Conservation (phyloP, 2,888 invertebrate species). For the Chloromyia formosa region DNA sequence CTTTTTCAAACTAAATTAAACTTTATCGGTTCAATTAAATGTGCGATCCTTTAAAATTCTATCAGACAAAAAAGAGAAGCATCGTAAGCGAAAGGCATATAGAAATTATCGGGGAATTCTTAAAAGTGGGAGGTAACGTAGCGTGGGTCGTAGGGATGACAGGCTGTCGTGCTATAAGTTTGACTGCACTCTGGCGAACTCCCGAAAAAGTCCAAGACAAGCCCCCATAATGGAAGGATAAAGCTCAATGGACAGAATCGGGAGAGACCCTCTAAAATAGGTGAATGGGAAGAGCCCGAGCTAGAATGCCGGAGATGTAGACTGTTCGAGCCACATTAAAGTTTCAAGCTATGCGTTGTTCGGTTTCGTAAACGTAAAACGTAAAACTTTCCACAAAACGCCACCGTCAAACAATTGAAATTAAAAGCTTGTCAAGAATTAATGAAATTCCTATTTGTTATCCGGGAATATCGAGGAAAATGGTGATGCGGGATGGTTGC, state of each 20-base stretch:
- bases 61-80: constrained; percentile 14
- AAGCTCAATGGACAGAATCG: too few relatives aligned
- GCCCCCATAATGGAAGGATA: too few relatives aligned
- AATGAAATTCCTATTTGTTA: constrained; percentile 43
- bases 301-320: too few relatives aligned
- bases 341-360: too few relatives aligned
- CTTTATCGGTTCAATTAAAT: constrained; percentile 41
- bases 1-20: constrained; percentile 33
- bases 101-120: constrained; percentile 17
- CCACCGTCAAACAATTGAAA: constrained; percentile 39
- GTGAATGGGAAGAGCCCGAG: too few relatives aligned
- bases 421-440: constrained; percentile 42
- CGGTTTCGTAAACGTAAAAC: too few relatives aligned
- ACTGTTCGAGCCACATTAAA: too few relatives aligned
- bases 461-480: not conserved
- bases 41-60: constrained; percentile 38
- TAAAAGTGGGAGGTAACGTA: not conserved
- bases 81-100: not conserved
- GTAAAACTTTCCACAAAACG: constrained; percentile 35
- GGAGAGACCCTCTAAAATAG: too few relatives aligned
- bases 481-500: constrained; percentile 1
- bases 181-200: too few relatives aligned
- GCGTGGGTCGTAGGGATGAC: not conserved
- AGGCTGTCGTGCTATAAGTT: too few relatives aligned
- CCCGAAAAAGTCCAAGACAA: not conserved